Percentiles rank a stretch among this genome's conserved stretches.
These are phyloP conservation scores for rabbit (Oryctolagus cuniculus) DNA, from an alignment of 2,113 vertebrate genomes.

Conservation along the genomic window DNA sequence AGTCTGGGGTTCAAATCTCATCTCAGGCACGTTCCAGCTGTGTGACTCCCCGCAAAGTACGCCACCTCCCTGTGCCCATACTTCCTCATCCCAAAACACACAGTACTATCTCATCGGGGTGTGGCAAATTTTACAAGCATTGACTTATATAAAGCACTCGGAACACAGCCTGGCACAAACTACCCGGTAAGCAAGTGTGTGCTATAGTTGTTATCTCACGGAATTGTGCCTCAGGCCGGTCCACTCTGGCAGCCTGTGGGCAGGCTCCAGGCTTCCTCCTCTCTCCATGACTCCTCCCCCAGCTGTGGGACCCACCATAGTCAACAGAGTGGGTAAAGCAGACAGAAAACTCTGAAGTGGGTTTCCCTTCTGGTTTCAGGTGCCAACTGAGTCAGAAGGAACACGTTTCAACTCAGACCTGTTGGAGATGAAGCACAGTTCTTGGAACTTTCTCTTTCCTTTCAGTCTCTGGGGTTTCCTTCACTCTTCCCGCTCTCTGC, in stretches of 20 bases:
- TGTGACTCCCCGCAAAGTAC: not conserved
- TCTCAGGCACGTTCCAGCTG: not conserved
- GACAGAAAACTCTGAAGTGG: not conserved
- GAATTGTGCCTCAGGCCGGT: not conserved
- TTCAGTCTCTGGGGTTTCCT: constrained; percentile 68
- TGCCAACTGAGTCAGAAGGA: constrained; percentile 28
- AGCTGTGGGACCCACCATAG: not conserved
- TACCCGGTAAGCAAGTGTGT: rapidly evolving
- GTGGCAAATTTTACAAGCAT: not conserved
- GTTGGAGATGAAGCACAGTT: not conserved
- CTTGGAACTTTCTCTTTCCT: constrained; percentile 53
- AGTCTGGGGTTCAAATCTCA: not conserved
- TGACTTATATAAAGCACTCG: not conserved
- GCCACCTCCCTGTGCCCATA: not conserved
- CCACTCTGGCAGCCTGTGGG: not conserved
- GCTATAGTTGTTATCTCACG: not conserved
- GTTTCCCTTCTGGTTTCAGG: not conserved
- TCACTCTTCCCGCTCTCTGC: not conserved
- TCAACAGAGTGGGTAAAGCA: not conserved
- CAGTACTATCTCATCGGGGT: rapidly evolving
- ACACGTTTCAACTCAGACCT: not conserved
- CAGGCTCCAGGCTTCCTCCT: too few relatives aligned
- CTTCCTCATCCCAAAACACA: not conserved
- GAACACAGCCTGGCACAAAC: not conserved
- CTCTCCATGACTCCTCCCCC: not conserved